These are phyloP conservation scores for Marmota monax DNA, from an alignment of 2,113 vertebrate genomes.

Conservation along the genomic window DNA sequence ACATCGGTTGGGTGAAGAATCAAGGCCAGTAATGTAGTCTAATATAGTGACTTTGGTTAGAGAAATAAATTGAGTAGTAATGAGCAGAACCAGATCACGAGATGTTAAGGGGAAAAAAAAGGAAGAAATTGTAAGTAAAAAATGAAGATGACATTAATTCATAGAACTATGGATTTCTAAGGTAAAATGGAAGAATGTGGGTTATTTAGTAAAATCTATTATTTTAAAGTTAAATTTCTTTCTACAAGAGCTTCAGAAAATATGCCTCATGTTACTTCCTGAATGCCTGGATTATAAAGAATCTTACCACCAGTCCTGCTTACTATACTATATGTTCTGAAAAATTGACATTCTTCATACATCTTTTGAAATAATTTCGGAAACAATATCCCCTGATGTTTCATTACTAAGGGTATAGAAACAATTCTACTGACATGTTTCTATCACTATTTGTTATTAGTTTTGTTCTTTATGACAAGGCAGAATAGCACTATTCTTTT, in stretches of 20 bases:
- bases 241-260: neutral
- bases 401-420: neutral
- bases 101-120: neutral
- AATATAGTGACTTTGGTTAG: neutral
- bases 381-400: neutral
- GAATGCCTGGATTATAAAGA: neutral
- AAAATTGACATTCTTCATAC: neutral
- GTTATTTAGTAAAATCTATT: neutral
- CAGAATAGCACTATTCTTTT: neutral
- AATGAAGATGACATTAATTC: neutral
- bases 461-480: neutral
- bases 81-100: neutral
- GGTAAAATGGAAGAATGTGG: neutral
- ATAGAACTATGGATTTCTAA: neutral
- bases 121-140: neutral
- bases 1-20: neutral
- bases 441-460: neutral
- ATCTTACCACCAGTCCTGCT: neutral
- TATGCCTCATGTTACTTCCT: neutral
- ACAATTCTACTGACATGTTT: neutral
- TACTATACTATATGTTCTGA: neutral
- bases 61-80: neutral
- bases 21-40: neutral
- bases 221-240: neutral
- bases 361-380: neutral